Evolutionary conservation across 2,797 vertebrate species (phyloP), one percentile per base, ranked within the genome.

Genomic region (Crocodylus rhombifer): DNA sequence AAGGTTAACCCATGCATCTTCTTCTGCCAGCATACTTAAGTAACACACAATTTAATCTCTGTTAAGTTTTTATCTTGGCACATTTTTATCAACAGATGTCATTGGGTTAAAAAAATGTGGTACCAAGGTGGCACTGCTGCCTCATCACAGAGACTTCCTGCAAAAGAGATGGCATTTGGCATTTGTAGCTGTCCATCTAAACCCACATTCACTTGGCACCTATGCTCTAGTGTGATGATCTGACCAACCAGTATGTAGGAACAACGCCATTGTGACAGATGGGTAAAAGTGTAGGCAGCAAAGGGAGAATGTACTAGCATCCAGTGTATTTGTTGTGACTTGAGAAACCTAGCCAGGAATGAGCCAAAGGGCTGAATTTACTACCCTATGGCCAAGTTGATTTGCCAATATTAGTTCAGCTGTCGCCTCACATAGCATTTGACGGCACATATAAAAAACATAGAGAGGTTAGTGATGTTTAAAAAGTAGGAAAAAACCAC

Each of bases 181-280:
- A 96, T 91, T 75, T 81, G 15, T 67, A 87, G 80, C 79, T 84
- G 90, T 67, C 64, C 58, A 21, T 16, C 75, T 93, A 93, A 96
- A 88, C 82, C 85, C 90, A 95, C 84, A 51, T 76, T 95, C 25
- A 33, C 74, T 96, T 96, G 96, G 95, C 95, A 93, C 28, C 33
- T 88, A 65, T 71, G 81, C 75, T n/a, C 80, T 51, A 90, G 62
- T 64, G 69, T 82, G 94, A 93, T 84, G 84, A 85, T 89, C 73
- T 20, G 1, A 96, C 88, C 84, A 97, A 93, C 84, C 91, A 86
- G 67, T 82, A 90, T 89, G 90, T 18, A 91, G 96, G 94, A 97
- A 93, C n/a, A n/a, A 1, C 84, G 92, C 96, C 95, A 96, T 77
- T 62, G n/a, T 76, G 90, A 96, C 96, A 96, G 97, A 97, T 95